These are phyloP conservation scores for Matsumyia berberina DNA, from an alignment of 2,888 invertebrate genomes.

Conservation along the genomic window DNA sequence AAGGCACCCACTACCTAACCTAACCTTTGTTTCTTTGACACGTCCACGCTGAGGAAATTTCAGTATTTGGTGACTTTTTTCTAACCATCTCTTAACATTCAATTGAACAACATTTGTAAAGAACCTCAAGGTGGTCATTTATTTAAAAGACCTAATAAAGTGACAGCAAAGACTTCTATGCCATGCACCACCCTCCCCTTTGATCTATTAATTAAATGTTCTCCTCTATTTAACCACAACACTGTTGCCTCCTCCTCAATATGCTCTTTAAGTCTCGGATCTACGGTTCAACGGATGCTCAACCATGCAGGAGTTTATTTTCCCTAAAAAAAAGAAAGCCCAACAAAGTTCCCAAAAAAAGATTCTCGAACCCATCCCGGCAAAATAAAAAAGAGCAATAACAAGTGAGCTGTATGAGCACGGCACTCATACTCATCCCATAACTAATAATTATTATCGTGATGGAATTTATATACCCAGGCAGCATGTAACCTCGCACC, in stretches of 20 bases:
- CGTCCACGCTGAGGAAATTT: too few species aligned
- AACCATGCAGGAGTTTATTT: constrained; percentile 70
- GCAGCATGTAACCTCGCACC: not conserved
- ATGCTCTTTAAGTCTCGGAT: constrained; percentile 30
- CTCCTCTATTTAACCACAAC: constrained; percentile 61
- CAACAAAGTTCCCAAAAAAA: constrained; percentile 22
- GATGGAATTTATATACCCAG: constrained; percentile 66
- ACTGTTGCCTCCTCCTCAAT: constrained; percentile 14
- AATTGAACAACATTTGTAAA: too few species aligned
- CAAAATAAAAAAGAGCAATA: constrained; percentile 38
- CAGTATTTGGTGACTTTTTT: too few species aligned
- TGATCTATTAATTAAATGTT: constrained; percentile 65
- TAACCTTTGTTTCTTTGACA: too few species aligned
- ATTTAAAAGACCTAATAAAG: constrained; percentile 11
- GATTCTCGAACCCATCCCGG: constrained; percentile 36
- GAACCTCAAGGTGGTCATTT: constrained; percentile 19
- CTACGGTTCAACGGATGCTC: constrained; percentile 66
- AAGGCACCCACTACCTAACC: too few species aligned
- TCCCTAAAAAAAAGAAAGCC: constrained; percentile 25
- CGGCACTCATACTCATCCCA: constrained; percentile 35
- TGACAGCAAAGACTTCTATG: not conserved
- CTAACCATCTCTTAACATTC: too few species aligned
- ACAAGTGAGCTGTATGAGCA: constrained; percentile 31
- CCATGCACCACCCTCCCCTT: constrained; percentile 25
- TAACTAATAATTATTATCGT: constrained; percentile 73